A percentile compares a stretch with the other conserved stretches of the same genome.
phyloP scores from a whole-genome alignment of 1,140 invertebrate species.

The Ectropis grisescens region DNA sequence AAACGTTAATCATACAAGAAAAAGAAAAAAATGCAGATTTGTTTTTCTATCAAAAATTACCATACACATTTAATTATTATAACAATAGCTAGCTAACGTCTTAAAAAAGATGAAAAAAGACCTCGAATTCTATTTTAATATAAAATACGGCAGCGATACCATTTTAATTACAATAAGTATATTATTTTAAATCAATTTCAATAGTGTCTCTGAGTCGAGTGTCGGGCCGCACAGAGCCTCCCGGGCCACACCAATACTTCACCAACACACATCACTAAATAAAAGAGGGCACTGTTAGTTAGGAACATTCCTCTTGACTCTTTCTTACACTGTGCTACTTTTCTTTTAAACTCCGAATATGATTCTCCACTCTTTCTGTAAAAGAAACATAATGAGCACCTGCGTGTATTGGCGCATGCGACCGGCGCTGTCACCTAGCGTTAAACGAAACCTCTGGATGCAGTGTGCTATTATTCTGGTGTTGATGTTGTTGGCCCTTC shows the following conservation, averaged over 20 bases:
- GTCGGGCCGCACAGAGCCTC: slow-evolving; percentile 31
- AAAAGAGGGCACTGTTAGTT: slow-evolving; percentile 71
- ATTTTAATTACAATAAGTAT: slow-evolving; percentile 64
- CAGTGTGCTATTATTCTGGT: slow-evolving; percentile 17
- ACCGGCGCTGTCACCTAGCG: slow-evolving; percentile 33
- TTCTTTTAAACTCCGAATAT: slow-evolving; percentile 96
- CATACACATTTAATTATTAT: slow-evolving; percentile 62
- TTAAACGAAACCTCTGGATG: slow-evolving; percentile 11
- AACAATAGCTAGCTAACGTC: slow-evolving; percentile 65
- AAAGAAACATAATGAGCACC: slow-evolving; percentile 63
- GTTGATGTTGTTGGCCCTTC: slow-evolving; percentile 50
- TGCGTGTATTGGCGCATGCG: slow-evolving; percentile 31
- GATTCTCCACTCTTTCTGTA: slow-evolving; percentile 99
- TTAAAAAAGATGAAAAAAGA: slow-evolving; percentile 65
- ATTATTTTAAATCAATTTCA: slow-evolving; percentile 64
- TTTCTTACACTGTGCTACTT: slow-evolving; percentile 97
- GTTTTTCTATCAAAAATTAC: slow-evolving; percentile 60
- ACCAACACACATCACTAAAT: slow-evolving; percentile 62
- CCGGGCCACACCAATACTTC: slow-evolving; percentile 36
- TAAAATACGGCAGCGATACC: slow-evolving; percentile 66
- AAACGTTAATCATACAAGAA: slow-evolving; percentile 32
- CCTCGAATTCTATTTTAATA: slow-evolving; percentile 58
- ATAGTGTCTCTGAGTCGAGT: slow-evolving; percentile 61
- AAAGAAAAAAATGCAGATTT: slow-evolving; percentile 51
- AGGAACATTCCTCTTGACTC: slow-evolving; percentile 96